Base-by-base conservation (phyloP, 2,113 vertebrate genomes). In the Dendrocopos noguchii region DNA sequence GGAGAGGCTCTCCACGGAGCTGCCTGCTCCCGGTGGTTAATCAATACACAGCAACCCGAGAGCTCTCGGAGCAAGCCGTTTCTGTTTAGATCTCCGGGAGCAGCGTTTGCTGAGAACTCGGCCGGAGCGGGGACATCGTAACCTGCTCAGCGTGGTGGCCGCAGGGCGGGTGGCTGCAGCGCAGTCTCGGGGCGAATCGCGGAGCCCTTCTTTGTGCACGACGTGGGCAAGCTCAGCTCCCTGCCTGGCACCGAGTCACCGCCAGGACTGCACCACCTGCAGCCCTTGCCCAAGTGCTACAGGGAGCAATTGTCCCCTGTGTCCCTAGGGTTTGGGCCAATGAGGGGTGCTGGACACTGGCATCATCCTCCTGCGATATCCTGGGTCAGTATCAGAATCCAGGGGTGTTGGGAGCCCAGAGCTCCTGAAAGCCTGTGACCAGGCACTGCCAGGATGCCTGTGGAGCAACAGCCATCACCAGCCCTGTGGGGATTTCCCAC, bases 1-100 rank as follows among this genome's bases (percentile, higher is more conserved):
- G 53, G 55, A 94, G 88, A 89, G 52, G 68, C 60, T 93, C 96
- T 94, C 95, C 90, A 66, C 91, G 92, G 77, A 91, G 91, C 93
- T 75, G 66, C 93, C 79, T 29, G 27, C 93, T 96, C 78, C 60
- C 1, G 0, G 79, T 84, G 5, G 65, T 92, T 84, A 75, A 96
- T 97, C 93, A 68, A 97, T 96, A 92, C 57, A 46, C 59, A 86
- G 73, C 79, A 92, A 76, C 9, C 20, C 20, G 59, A 8, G 53
- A 90, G 91, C 33, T 42, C 80, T 65, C 5, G 5, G 72, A 39
- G 67, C 53, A 56, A 36, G 80, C 66, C 28, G 10, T 46, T 91
- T 50, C 92, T 61, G 10, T 59, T 90, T 75, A 11, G 56, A 63
- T 84, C 80, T 83, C 50, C 1, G 28, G 64, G 36, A 36, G 71